Base-by-base conservation (phyloP, 2,797 vertebrate genomes). In the Chiloscyllium punctatum region DNA sequence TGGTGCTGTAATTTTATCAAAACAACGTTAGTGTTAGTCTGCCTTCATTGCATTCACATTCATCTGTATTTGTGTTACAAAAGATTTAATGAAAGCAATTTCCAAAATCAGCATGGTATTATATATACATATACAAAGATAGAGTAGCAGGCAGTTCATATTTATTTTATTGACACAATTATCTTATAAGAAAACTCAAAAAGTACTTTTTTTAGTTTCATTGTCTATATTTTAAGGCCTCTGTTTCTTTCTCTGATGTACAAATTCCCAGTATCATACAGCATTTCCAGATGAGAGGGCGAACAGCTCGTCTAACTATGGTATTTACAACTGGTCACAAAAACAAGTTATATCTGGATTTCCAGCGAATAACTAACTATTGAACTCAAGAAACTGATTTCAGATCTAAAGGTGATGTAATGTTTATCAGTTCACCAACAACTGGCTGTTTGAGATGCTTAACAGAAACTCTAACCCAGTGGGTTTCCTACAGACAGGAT, bases 1-100 rank as follows among this genome's bases (percentile, higher is more conserved):
- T 57, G 98, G 97, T 51, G 97, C 99, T 99, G 97, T 25, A 96
- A 96, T 62, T 97, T 51, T n/a, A 95, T 23, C 48, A 53, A 74
- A 87, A 48, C 30, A 25, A 91, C 74, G 30, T 48, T 68, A 74
- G 95, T 30, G 27, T 77, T 91, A 82, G 62, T 37, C 0, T 16
- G 2, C 48, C 25, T 37, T 92, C 66, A 68, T 21, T 68, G 16
- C 90, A 92, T 15, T 37, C 6, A 7, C 66, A 21, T 92, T 68
- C 0, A 72, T 48, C 51, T 74, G 23, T 4, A 53, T n/a, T 25
- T 53, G 3, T 51, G 53, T 74, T 74, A 77, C 16, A 53, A 30
- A 94, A 2, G 71, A 92, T 92, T 92, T 37, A 92, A 68, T 69
- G 66, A 92, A 37, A 92, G n/a, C 23, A 92, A 42, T 9, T 37